These are phyloP conservation scores for Odocoileus virginianus DNA, from an alignment of 2,113 vertebrate genomes.

Conservation along the genomic window DNA sequence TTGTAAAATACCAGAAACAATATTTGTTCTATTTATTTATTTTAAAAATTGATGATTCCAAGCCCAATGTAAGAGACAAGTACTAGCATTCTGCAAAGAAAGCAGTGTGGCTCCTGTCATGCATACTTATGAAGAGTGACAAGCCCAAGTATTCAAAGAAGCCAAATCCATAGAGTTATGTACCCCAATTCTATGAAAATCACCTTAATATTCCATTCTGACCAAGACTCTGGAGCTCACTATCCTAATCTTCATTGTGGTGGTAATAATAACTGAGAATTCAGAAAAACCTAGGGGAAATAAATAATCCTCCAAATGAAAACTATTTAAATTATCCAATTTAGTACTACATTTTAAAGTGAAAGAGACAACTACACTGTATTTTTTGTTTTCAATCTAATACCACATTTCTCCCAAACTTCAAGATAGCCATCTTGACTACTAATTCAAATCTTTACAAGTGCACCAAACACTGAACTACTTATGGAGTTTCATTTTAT, in stretches of 20 bases:
- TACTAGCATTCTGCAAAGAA: background rate
- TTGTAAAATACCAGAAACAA: background rate
- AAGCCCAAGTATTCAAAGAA: background rate
- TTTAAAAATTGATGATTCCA: background rate
- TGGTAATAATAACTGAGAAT: slow-evolving; percentile 4
- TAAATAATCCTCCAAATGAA: slow-evolving; percentile 21
- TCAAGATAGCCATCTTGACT: background rate
- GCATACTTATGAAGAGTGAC: background rate
- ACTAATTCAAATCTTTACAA: background rate
- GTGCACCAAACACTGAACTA: background rate
- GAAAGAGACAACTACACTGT: background rate
- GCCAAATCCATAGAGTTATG: background rate
- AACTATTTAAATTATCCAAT: background rate
- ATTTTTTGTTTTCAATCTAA: background rate
- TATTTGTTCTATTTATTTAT: background rate
- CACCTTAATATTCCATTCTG: background rate
- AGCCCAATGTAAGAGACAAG: background rate
- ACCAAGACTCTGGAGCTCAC: background rate
- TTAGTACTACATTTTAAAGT: background rate
- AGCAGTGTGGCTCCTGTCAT: background rate
- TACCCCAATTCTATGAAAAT: slow-evolving; percentile 32
- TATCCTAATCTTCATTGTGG: slow-evolving; percentile 20
- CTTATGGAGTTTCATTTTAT: background rate
- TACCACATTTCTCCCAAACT: background rate
- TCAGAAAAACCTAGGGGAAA: slow-evolving; percentile 28